phyloP scores from a whole-genome alignment of 2,888 invertebrate genomes.

The Hypena proboscidalis region DNA sequence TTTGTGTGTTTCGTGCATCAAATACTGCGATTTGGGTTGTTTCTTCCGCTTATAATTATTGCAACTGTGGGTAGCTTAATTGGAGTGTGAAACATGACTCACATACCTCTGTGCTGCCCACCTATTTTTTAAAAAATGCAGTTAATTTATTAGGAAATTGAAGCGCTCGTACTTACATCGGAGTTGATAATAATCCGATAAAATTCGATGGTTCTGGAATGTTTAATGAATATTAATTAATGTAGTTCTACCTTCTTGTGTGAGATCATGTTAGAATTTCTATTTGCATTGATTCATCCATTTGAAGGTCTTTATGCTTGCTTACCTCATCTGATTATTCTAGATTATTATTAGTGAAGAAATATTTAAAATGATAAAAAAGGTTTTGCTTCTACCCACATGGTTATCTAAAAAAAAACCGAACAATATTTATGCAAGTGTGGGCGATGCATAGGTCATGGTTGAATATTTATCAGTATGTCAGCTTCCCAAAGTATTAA shows the following conservation, averaged over 20 bases:
- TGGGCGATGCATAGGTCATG: slow-evolving; percentile 43
- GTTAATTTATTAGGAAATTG: slow-evolving; percentile 58
- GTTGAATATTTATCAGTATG: slow-evolving; percentile 39
- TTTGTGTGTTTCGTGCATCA: slow-evolving; percentile 72
- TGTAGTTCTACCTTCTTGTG: slow-evolving; percentile 39
- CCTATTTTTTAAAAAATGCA: slow-evolving; percentile 70
- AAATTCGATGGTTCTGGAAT: slow-evolving; percentile 6
- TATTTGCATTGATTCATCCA: slow-evolving; percentile 61
- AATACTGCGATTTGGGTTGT: slow-evolving; percentile 73
- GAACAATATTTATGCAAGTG: slow-evolving; percentile 24
- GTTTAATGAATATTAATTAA: no score
- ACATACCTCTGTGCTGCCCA: slow-evolving; percentile 70
- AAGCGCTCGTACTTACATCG: slow-evolving; percentile 17
- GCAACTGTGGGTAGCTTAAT: slow-evolving; percentile 79
- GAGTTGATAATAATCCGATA: slow-evolving; percentile 12
- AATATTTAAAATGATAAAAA: slow-evolving; percentile 13
- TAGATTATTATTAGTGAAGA: slow-evolving; percentile 20
- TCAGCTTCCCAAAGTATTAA: slow-evolving; percentile 28
- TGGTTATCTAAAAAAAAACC: background rate
- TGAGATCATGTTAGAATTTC: slow-evolving; percentile 54
- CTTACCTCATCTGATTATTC: slow-evolving; percentile 43
- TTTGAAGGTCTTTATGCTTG: slow-evolving; percentile 52
- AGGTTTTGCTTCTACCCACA: slow-evolving; percentile 34
- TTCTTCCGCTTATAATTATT: slow-evolving; percentile 73
- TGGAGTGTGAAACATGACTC: slow-evolving; percentile 84